Percentiles rank a stretch among this genome's conserved stretches.
Evolutionary conservation across 2,113 vertebrate genomes (phyloP).

Genomic region (Chamaetylas fuelleborni): DNA sequence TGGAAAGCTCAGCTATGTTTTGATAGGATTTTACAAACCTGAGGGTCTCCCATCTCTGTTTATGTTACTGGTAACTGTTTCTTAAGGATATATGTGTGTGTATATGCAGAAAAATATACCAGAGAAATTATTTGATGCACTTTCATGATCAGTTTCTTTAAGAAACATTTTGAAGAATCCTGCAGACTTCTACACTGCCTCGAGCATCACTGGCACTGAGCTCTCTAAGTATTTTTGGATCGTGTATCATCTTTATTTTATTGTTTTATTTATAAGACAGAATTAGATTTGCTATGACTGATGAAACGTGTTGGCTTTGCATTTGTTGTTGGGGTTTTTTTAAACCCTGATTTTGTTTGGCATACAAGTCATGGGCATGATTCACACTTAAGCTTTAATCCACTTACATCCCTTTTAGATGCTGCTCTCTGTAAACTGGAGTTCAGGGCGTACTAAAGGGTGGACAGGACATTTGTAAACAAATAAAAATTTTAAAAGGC

Average conservation of each 20-base stretch:
- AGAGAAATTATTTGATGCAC: not conserved
- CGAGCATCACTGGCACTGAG: not conserved
- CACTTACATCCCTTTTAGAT: not conserved
- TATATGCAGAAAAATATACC: not conserved
- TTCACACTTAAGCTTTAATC: conserved; percentile 6
- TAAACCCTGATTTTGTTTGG: not conserved
- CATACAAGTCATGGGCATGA: not conserved
- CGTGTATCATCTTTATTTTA: not conserved
- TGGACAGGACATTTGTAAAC: not conserved
- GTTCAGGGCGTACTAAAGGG: not conserved
- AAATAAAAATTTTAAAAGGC: not conserved
- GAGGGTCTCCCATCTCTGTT: not conserved
- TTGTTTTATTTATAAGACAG: conserved; percentile 50
- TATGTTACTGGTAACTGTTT: not conserved
- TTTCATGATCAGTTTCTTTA: not conserved
- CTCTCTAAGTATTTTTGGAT: not conserved
- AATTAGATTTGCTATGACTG: not conserved
- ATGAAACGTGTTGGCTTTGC: not conserved
- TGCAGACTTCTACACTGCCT: not conserved
- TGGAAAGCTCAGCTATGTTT: not conserved
- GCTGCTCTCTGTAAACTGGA: not conserved
- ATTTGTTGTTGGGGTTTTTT: not conserved
- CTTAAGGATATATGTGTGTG: not conserved
- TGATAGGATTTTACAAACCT: not conserved
- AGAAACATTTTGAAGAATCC: not conserved